Evolutionary conservation across 2,888 invertebrate species (phyloP), one percentile per base, ranked within the genome.

Genomic region (Steinernema carpocapsae): DNA sequence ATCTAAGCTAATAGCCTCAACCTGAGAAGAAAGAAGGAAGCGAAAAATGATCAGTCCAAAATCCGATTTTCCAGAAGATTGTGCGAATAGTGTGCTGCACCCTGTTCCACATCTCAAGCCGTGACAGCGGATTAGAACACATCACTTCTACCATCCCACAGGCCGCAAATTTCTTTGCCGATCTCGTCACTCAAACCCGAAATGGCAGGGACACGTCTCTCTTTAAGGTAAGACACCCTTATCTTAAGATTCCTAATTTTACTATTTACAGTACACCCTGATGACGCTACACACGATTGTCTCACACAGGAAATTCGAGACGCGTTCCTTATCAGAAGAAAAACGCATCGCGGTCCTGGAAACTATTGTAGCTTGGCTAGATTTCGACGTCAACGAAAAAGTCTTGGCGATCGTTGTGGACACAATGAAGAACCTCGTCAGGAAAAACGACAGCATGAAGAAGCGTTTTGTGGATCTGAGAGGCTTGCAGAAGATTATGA

Each of bases 281-380:
- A 56, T 56, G 56, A 56, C 56, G 2, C 56, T 56, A 26, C 56
- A 56, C 56, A 56, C 56, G 56, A 56, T 56, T 6, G 26, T 56
- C 56, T 56, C 56, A 26, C 12, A 56, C 4, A 22, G 56, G 26
- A 26, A 22, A 6, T 56, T 56, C 26, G 26, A 56, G 22, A 26
- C 56, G 22, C 56, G 56, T 12, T 7, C 56, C 6, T 26, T 56
- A 3, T 26, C 22, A 12, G 6, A 6, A 6, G 56, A 56, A 12
- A 56, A 56, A 19, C 14, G 56, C 12, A 17, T 56, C 24, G 56
- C 56, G 24, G 56, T 56, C n/a, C 26, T 56, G 26, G 24, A 56
- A 26, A 56, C 56, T 22, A 56, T 56, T 26, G 26, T 56, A 22
- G 56, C 56, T 3, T 56, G 56, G 56, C 56, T 24, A 3, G 56